Percentiles rank a stretch among this genome's conserved stretches.
phyloP scores from a whole-genome alignment of 2,113 vertebrate genomes.

The Struthidea cinerea region DNA sequence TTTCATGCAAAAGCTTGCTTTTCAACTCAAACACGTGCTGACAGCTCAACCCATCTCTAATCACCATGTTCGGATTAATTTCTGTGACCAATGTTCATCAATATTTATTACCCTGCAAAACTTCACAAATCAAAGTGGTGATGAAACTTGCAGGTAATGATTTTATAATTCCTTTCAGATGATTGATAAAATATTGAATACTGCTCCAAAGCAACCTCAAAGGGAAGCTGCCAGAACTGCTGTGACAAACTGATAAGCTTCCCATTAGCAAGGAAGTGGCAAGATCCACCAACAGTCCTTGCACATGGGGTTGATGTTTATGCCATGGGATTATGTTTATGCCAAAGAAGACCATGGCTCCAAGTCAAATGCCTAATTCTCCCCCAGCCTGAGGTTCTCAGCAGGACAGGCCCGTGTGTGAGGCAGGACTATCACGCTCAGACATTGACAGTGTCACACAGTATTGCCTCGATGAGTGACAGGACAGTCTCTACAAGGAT shows the following conservation, averaged over 20 bases:
- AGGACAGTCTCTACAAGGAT: not conserved
- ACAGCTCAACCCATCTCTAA: not conserved
- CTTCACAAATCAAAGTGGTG: not conserved
- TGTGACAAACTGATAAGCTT: not conserved
- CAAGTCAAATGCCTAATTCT: not conserved
- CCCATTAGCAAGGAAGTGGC: not conserved
- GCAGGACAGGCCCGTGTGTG: not conserved
- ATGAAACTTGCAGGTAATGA: constrained; percentile 26
- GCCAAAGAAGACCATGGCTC: not conserved
- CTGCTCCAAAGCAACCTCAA: not conserved
- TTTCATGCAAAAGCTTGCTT: not conserved
- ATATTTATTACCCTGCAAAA: constrained; percentile 27
- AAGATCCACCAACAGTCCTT: not conserved
- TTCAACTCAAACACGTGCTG: not conserved
- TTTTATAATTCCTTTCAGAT: constrained; percentile 29
- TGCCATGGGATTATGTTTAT: not conserved
- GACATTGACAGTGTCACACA: not conserved
- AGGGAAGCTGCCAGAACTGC: not conserved
- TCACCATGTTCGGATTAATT: not conserved
- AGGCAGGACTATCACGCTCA: not conserved
- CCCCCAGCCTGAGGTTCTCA: not conserved
- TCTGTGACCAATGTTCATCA: not conserved
- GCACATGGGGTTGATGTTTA: not conserved
- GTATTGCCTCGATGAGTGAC: fast-evolving
- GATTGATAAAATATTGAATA: constrained; percentile 37